Evolutionary conservation across 2,888 invertebrate genomes (phyloP), one percentile per base, ranked within the genome.

Genomic region (Tachystola acroxantha): DNA sequence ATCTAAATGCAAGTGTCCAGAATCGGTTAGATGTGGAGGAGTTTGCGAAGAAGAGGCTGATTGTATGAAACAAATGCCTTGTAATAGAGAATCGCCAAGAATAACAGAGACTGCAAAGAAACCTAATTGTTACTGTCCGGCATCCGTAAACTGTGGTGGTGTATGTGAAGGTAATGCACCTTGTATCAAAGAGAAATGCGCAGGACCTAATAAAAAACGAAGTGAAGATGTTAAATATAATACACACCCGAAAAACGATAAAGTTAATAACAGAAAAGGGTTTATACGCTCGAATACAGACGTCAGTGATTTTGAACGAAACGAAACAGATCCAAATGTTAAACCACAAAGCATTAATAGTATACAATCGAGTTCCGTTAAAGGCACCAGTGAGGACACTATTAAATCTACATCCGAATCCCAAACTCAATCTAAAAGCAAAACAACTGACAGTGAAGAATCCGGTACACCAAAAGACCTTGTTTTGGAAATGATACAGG

Each of bases 401-500:
- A 7, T 4, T n/a, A n/a, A 20, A 9, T 32, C 36, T 24, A 40
- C 13, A 36, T 32, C 30, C 36, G 24, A 35, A 40, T 36, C 2
- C 32, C 37, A 26, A 47, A 41, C 13, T 35, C 39, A 25, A 32
- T 19, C 10, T 10, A 19, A 30, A 30, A 30, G 12, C 12, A 32
- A 32, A 10, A 11, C 16, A 2, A 13, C 16, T 19, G 16, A 16
- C 16, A 24, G 32, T 22, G 32, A 33, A n/a, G 13, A 25, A 7
- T 2, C 14, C 20, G 33, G 10, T 10, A 20, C 35, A 30, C 32
- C 40, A 2, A 51, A 58, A 30, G 77, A 76, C 46, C 72, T 75
- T 10, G 56, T 85, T 40, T 46, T 84, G 30, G 64, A 72, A 13
- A 57, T 78, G 45, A 86, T 86, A 43, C 65, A 74, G 55, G 74